Evolutionary conservation across 2,113 vertebrate species (phyloP).

Genomic region (Pardalotus punctatus): DNA sequence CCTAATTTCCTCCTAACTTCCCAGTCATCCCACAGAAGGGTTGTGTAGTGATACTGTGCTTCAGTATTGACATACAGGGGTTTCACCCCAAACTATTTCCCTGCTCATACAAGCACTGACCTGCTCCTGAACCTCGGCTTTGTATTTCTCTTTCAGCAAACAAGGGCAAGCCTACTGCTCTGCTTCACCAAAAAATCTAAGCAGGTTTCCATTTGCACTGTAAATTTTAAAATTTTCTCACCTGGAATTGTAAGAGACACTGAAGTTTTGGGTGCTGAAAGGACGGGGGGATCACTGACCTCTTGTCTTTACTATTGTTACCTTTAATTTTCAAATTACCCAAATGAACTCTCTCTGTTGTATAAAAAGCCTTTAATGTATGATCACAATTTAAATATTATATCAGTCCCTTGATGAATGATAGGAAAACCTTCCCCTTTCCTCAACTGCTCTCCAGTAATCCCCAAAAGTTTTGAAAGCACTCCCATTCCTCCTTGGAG

Average conservation of each 20-base stretch:
- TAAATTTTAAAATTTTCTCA: background rate
- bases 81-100: background rate
- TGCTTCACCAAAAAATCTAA: background rate
- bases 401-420: background rate
- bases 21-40: background rate
- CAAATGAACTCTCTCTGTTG: background rate
- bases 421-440: background rate
- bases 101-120: background rate
- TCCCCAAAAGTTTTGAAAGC: background rate
- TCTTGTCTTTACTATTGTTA: background rate
- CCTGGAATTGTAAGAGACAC: background rate
- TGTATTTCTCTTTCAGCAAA: background rate
- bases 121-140: background rate
- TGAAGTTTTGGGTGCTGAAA: background rate
- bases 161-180: background rate
- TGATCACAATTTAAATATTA: background rate
- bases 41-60: accelerated
- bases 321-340: background rate
- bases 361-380: background rate
- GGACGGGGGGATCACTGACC: background rate
- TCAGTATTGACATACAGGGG: accelerated
- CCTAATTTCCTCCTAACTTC: background rate
- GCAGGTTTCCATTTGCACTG: background rate
- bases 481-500: background rate
- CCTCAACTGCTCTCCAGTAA: background rate